Evolutionary conservation across 2,113 vertebrate genomes (phyloP), one percentile per base, ranked within the genome.

Genomic region (Xenus cinereus): DNA sequence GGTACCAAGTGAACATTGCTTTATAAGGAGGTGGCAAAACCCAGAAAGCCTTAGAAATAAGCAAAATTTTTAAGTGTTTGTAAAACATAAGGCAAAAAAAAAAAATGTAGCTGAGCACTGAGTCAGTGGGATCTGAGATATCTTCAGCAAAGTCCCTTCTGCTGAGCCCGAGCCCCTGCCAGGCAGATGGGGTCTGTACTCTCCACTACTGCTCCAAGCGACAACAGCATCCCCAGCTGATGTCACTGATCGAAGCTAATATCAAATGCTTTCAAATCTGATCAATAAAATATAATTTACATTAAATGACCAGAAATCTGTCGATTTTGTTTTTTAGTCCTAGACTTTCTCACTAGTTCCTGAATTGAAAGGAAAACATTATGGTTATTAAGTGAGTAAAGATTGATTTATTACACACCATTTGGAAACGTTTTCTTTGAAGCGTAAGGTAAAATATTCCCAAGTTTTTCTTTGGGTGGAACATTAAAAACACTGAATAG

Each of bases 321-420:
- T 93, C 97, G 89, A 62, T 94, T 95, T 89, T 85, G 81, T 1
- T 8, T 90, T 64, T 78, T 73, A 96, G 71, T 87, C 96, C 95
- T 87, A 95, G 92, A 54, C 93, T 94, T 93, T 94, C 94, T 93
- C 93, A 53, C 84, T 90, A 91, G 96, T 75, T 97, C 84, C 95
- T 94, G 92, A 96, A 91, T 97, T 72, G 17, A 97, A 97, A 98
- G 86, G 81, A 97, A 97, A 95, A 96, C 96, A 95, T 97, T 86
- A 94, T 86, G 92, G 95, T 98, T 98, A 91, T 97, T 97, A 97
- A 98, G 96, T 84, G 64, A 91, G 80, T 74, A 94, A 97, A 96
- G 95, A 98, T 86, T 97, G 98, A 98, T 99, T 98, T 97, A 97
- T 98, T 97, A 96, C 92, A 92, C 96, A 95, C 89, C 76, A 81